Evolutionary conservation across 2,888 invertebrate genomes (phyloP), one percentile per base, ranked within the genome.

Genomic region (Metacarcinus magister): DNA sequence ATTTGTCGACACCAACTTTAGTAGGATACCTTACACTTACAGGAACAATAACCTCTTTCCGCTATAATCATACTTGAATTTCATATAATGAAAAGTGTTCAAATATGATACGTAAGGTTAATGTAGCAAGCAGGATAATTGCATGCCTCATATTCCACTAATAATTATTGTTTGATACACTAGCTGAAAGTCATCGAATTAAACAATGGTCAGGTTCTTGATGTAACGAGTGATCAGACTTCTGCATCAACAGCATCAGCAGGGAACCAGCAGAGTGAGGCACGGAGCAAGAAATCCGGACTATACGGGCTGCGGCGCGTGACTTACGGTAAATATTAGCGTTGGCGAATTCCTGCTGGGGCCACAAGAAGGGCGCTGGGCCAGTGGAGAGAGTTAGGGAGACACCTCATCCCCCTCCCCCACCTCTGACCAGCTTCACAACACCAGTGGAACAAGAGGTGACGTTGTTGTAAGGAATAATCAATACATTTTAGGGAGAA

Each of bases 321-420:
- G 87, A 87, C 87, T 87, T 87, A 87, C 39, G 87, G 87, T 87
- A 87, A 87, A 87, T 87, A 87, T 87, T 87, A 87, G 87, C 87
- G 87, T 87, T 87, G 87, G 87, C 32, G 87, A 87, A 87, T 87
- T 87, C 87, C 75, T 87, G 87, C 75, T 87, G 87, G 87, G 87
- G 39, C 87, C 87, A 87, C 87, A 87, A 39, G 39, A n/a, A 7
- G 82, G 28, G 82, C 28, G 82, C 10, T 19, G 87, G 87, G 87
- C 39, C 87, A 32, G 39, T 39, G 16, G 39, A 16, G 4, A 16
- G 87, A 32, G 32, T 16, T 39, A 39, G 75, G 75, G 75, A 28
- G 75, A 8, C 28, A 7, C 5, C 7, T 28, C 75, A 16, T 19
- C 87, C 87, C 5, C n/a, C 75, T 8, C 4, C 10, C n/a, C n/a